phyloP scores from a whole-genome alignment of 2,797 vertebrate genomes.

The Pipistrellus pipistrellus region DNA sequence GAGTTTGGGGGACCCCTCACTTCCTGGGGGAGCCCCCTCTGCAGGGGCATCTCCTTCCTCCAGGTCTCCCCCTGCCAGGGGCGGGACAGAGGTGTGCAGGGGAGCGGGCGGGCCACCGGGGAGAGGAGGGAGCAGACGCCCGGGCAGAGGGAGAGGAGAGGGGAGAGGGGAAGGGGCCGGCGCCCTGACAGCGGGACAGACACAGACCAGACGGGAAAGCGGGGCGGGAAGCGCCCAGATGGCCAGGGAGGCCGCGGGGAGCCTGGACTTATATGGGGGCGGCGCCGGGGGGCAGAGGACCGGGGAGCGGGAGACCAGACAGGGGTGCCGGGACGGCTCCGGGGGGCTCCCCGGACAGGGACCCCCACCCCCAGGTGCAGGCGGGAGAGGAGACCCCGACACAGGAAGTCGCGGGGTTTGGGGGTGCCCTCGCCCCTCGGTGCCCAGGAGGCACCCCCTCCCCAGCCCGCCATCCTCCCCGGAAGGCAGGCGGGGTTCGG shows the following conservation, averaged over 20 bases:
- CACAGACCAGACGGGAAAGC: background rate
- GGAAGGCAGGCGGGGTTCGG: background rate
- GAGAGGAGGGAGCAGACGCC: background rate
- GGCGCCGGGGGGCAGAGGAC: no score
- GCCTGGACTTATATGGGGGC: background rate
- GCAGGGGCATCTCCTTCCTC: background rate
- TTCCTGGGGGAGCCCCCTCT: conserved; percentile 7
- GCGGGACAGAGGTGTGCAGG: conserved; percentile 69
- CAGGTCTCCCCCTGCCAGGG: conserved; percentile 56
- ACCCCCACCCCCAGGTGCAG: background rate
- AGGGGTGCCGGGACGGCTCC: background rate
- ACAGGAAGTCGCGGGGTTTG: conserved; percentile 21
- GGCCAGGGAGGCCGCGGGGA: conserved; percentile 29
- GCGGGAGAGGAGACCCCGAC: conserved; percentile 30
- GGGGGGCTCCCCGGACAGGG: background rate
- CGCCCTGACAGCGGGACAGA: no score
- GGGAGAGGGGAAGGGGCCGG: background rate
- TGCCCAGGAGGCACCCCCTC: background rate
- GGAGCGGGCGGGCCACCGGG: background rate
- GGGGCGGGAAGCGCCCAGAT: background rate
- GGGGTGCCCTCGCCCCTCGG: background rate
- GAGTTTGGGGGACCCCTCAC: conserved; percentile 18
- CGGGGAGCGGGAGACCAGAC: background rate
- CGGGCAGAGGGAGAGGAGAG: background rate
- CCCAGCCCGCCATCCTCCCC: background rate